phyloP scores from a whole-genome alignment of 2,113 vertebrate genomes.

The Pollimyrus isidori region DNA sequence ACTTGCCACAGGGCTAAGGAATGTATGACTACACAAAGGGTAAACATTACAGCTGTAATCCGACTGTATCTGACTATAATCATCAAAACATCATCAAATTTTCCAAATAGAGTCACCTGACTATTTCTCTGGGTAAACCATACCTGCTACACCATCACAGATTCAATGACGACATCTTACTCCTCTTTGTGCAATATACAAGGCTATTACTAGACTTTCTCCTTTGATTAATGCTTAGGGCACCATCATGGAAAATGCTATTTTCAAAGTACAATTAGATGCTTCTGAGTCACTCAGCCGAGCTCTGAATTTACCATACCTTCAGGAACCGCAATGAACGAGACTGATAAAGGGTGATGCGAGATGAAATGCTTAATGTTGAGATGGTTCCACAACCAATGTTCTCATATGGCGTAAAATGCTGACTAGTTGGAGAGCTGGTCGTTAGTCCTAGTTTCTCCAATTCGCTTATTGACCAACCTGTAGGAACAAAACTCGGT shows the following conservation, averaged over 20 bases:
- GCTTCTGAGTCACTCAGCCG: background rate
- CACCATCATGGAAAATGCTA: background rate
- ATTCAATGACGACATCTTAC: background rate
- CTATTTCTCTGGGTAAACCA: background rate
- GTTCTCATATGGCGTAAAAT: no score
- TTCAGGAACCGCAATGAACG: background rate
- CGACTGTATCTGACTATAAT: background rate
- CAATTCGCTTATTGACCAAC: no score
- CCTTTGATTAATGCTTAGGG: background rate
- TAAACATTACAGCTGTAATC: background rate
- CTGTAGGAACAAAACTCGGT: no score
- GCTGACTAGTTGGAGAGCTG: no score
- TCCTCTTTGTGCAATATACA: background rate
- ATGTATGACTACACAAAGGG: background rate
- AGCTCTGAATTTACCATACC: background rate
- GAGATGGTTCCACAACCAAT: no score
- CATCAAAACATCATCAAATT: background rate
- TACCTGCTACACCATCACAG: background rate
- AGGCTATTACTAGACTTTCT: background rate
- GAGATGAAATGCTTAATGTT: no score
- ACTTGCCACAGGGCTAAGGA: background rate
- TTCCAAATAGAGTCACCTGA: background rate
- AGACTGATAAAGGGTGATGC: no score
- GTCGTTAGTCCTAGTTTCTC: no score
- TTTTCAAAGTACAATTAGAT: background rate